These are phyloP conservation scores for Seira ritae DNA, from an alignment of 2,888 invertebrate species.

Conservation along the genomic window DNA sequence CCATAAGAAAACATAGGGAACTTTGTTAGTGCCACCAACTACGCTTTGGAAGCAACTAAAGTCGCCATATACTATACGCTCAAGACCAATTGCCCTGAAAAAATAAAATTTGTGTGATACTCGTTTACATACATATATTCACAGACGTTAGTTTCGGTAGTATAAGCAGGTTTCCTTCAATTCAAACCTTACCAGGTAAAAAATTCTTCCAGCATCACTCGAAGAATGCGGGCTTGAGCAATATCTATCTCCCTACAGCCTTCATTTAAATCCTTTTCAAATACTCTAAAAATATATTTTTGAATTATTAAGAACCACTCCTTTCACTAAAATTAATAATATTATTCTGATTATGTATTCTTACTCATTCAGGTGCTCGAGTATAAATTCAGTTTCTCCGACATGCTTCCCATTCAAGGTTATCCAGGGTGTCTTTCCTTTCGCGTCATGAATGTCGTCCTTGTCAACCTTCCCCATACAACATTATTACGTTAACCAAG, in stretches of 20 bases:
- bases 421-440: slow-evolving; percentile 71
- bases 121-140: no score
- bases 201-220: slow-evolving; percentile 64
- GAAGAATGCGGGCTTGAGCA: slow-evolving; percentile 46
- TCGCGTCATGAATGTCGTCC: slow-evolving; percentile 57
- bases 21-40: neutral
- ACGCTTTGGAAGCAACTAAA: neutral
- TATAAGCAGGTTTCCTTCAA: no score
- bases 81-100: slow-evolving; percentile 45
- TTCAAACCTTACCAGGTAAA: slow-evolving; percentile 61
- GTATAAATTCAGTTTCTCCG: slow-evolving; percentile 67
- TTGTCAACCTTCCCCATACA: slow-evolving; percentile 62
- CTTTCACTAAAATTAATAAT: neutral
- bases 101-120: neutral
- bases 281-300: slow-evolving; percentile 59
- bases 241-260: slow-evolving; percentile 71
- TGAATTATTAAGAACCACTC: neutral
- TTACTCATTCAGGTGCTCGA: slow-evolving; percentile 65
- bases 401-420: slow-evolving; percentile 63
- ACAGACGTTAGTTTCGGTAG: no score
- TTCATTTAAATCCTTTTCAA: slow-evolving; percentile 45
- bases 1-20: slow-evolving; percentile 41
- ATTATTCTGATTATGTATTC: neutral
- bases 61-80: slow-evolving; percentile 39
- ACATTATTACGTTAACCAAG: neutral